phyloP scores from a whole-genome alignment of 1,140 invertebrate species.

The Drosophila nigrodunni region DNA sequence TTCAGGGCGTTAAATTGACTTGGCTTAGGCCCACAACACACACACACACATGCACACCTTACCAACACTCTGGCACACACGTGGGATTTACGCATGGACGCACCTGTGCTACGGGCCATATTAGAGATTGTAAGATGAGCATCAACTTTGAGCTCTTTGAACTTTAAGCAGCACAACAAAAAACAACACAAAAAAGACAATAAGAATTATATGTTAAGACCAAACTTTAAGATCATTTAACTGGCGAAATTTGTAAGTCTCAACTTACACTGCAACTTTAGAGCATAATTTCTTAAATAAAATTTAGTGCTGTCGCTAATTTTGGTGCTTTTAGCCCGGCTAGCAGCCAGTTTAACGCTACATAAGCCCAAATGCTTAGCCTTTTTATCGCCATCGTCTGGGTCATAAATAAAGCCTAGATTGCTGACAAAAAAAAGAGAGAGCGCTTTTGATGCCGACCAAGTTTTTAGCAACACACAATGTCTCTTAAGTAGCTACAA shows the following conservation, averaged over 20 bases:
- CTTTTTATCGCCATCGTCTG: conserved; percentile 68
- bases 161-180: conserved; percentile 22
- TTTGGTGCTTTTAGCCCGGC: neutral
- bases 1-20: conserved; percentile 81
- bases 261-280: conserved; percentile 55
- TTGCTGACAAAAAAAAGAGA: conserved; percentile 33
- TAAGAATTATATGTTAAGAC: neutral
- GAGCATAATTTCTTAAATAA: conserved; percentile 44
- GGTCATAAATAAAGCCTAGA: conserved; percentile 73
- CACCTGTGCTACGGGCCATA: conserved; percentile 45
- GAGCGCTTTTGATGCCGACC: neutral
- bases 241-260: conserved; percentile 53
- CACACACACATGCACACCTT: conserved; percentile 13
- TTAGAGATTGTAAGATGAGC: conserved; percentile 38
- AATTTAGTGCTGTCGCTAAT: conserved; percentile 58
- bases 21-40: conserved; percentile 50
- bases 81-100: conserved; percentile 50
- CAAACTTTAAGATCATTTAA: conserved; percentile 60
- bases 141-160: conserved; percentile 40
- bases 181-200: neutral
- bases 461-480: conserved; percentile 43
- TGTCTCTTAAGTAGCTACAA: conserved; percentile 77
- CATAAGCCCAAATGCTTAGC: conserved; percentile 64
- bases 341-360: conserved; percentile 43
- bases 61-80: conserved; percentile 23